Conservation (phyloP, 64 coral and sea anemone species). For the Stylophora pistillata region DNA sequence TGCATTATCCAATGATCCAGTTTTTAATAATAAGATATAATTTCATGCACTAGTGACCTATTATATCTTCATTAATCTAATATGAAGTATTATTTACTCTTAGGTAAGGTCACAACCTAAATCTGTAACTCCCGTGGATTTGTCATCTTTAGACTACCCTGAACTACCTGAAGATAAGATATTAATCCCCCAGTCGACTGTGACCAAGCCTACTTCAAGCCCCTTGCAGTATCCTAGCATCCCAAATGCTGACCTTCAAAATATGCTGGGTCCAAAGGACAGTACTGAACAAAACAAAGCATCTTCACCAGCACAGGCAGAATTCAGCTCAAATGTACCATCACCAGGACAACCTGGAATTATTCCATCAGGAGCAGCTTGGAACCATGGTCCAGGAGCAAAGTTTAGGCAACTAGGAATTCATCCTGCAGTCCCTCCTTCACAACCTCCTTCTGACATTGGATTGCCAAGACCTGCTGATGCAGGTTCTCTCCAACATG, state of each 20-base stretch:
- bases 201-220: not conserved
- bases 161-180: conserved; percentile 53
- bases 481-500: not conserved
- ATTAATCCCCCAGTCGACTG: conserved; percentile 1
- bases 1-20: too few relatives aligned
- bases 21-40: too few relatives aligned
- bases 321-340: not conserved
- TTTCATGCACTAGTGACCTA: too few relatives aligned
- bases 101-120: conserved; percentile 20
- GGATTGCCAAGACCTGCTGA: not conserved
- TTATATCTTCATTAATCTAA: not conserved
- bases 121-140: not conserved
- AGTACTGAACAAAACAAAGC: not conserved
- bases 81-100: not conserved
- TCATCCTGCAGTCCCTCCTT: not conserved
- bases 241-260: not conserved
- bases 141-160: conserved; percentile 50
- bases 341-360: not conserved
- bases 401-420: not conserved
- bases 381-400: not conserved
- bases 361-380: not conserved
- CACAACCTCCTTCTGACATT: not conserved
- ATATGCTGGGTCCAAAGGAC: not conserved
- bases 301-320: not conserved
- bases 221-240: not conserved